Conservation (phyloP, 2,113 vertebrate species). For the Eublepharis macularius region DNA sequence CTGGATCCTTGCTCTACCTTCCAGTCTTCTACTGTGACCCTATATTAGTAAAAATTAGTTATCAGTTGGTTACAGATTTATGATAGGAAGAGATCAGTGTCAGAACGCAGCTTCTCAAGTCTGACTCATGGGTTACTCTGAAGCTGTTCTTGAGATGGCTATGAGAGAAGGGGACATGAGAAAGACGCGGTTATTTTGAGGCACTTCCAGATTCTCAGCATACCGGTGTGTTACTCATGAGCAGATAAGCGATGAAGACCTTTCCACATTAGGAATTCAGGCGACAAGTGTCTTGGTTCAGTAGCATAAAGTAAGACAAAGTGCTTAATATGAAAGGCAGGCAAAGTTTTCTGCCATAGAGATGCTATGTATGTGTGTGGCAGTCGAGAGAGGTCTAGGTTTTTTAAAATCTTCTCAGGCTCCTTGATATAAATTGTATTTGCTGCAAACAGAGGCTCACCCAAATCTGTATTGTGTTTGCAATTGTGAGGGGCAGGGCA, state of each 20-base stretch:
- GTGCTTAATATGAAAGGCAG: neutral
- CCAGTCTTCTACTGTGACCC: neutral
- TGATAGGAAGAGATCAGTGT: neutral
- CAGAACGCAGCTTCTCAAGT: neutral
- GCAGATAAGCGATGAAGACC: neutral
- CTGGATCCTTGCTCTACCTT: neutral
- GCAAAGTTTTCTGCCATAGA: neutral
- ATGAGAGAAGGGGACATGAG: neutral
- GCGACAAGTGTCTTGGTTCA: neutral
- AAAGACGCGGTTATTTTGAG: neutral
- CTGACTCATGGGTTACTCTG: neutral
- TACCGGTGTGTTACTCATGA: neutral
- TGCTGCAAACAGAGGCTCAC: constrained; percentile 9
- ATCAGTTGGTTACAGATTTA: neutral
- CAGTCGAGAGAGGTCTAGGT: neutral
- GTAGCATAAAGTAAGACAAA: neutral
- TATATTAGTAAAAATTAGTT: neutral
- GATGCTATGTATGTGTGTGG: neutral
- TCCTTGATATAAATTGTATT: neutral
- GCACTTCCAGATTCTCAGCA: neutral
- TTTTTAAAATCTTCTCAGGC: neutral
- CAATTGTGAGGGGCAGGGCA: neutral
- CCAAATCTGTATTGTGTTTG: neutral
- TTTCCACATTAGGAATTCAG: neutral
- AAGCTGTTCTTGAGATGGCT: neutral